Evolutionary conservation across 2,113 vertebrate species (phyloP).

Genomic region (Chinchilla lanigera): DNA sequence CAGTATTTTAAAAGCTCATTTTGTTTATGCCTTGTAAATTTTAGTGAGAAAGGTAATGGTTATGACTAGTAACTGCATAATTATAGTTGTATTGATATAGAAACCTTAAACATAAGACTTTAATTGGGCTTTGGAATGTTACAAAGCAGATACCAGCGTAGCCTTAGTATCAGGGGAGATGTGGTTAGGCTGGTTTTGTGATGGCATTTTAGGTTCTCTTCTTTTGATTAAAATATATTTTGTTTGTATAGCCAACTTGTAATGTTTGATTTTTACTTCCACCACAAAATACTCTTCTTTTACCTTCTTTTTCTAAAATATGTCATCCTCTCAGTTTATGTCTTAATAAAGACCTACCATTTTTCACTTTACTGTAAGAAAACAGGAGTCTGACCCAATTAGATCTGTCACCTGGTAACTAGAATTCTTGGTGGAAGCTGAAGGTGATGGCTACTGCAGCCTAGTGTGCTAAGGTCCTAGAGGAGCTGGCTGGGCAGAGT

Average conservation of each 20-base stretch:
- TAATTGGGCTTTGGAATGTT: not conserved
- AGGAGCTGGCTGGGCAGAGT: not conserved
- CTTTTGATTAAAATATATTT: not conserved
- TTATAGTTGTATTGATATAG: not conserved
- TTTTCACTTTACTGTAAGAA: not conserved
- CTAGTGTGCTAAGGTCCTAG: not conserved
- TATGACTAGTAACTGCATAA: not conserved
- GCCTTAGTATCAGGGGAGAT: not conserved
- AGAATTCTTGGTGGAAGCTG: not conserved
- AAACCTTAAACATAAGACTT: not conserved
- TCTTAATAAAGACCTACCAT: not conserved
- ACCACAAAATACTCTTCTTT: not conserved
- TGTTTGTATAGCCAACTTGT: not conserved
- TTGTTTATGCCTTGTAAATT: conserved; percentile 10
- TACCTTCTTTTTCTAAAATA: not conserved
- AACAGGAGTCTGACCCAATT: not conserved
- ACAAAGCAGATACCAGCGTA: not conserved
- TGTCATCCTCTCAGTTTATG: not conserved
- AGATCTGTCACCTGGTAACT: not conserved
- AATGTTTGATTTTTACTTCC: not conserved
- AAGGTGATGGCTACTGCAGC: not conserved
- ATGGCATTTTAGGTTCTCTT: not conserved
- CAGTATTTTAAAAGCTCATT: not conserved
- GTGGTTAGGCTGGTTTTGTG: not conserved
- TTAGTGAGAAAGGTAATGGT: conserved; percentile 13